Base-by-base conservation (phyloP, 2,888 invertebrate genomes). In the Belgica antarctica region DNA sequence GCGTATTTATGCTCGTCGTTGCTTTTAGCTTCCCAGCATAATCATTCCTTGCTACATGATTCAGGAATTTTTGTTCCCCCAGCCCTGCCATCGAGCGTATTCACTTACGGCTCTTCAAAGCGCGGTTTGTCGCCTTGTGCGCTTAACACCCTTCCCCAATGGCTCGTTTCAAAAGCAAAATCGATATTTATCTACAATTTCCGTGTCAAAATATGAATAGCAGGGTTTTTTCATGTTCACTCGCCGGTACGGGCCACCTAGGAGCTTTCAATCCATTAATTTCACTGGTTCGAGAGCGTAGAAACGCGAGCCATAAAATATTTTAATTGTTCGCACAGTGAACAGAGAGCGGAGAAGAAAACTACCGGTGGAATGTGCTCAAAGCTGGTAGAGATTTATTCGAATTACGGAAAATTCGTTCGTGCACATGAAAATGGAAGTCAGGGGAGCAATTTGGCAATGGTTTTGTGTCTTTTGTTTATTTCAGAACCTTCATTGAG, bases 141-240 rank as follows among this genome's bases (percentile, higher is more conserved):
- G 59, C 59, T 59, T 46, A 27, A 59, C 59, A 59, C 59, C 25
- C 59, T 27, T 2, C 4, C 46, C 22, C 59, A 12, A 59, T 59
- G 25, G 27, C 25, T 59, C 12, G 8, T 22, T 27, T 27, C 3
- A 59, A 59, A 59, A 59, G 52, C 22, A 41, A 66, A 68, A 68
- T 68, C 68, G 68, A 68, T 68, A 57, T 68, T 68, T 68, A 57
- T 68, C 68, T 57, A 68, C 68, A 57, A 68, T 68, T 68, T 68
- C 68, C 68, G 68, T 68, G 68, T 68, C 68, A 52, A 68, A 31
- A 68, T 59, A 59, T 59, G 59, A 59, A 59, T 59, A 59, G 59
- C 59, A 24, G 15, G 22, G 7, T 22, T 57, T 57, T 4, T 59
- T 59, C 59, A 27, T 27, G 59, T 27, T 27, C 19, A 24, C 12